Conservation (phyloP, 2,888 invertebrate genomes). For the Zeuzera pyrina region DNA sequence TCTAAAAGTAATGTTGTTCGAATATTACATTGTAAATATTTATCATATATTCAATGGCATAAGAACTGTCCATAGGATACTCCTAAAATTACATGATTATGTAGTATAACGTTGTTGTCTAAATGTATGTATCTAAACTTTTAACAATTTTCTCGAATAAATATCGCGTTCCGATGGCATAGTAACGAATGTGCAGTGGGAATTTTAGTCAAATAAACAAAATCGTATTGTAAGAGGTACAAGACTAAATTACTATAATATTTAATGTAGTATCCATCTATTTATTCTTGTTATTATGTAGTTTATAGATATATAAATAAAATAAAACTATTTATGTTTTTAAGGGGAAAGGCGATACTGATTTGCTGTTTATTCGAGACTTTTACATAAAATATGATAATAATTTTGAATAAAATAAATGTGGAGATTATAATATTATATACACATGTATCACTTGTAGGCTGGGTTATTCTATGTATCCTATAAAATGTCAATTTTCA, state of each 20-base stretch:
- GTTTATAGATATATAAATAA: too few relatives aligned
- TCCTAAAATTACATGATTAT: background rate
- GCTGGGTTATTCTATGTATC: conserved; percentile 30
- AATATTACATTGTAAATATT: conserved; percentile 41
- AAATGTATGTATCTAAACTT: background rate
- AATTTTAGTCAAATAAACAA: conserved; percentile 6
- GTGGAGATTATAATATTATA: conserved; percentile 17
- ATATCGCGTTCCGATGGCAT: background rate
- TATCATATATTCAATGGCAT: conserved; percentile 32
- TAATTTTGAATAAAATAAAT: background rate
- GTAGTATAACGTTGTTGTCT: conserved; percentile 7
- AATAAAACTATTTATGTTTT: too few relatives aligned
- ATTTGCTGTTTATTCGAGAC: too few relatives aligned
- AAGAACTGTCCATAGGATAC: conserved; percentile 44
- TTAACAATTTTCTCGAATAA: background rate
- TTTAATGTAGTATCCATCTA: too few relatives aligned
- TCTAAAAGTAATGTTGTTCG: background rate
- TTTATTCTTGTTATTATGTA: too few relatives aligned
- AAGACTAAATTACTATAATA: conserved; percentile 46
- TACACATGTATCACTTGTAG: conserved; percentile 23
- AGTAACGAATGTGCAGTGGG: conserved; percentile 7
- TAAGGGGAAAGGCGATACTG: conserved; percentile 34
- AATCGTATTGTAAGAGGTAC: conserved; percentile 40
- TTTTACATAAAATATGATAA: too few relatives aligned
- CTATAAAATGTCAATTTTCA: conserved; percentile 1